Conservation (phyloP, 64 coral and sea anemone species). For the Stichodactyla helianthus region DNA sequence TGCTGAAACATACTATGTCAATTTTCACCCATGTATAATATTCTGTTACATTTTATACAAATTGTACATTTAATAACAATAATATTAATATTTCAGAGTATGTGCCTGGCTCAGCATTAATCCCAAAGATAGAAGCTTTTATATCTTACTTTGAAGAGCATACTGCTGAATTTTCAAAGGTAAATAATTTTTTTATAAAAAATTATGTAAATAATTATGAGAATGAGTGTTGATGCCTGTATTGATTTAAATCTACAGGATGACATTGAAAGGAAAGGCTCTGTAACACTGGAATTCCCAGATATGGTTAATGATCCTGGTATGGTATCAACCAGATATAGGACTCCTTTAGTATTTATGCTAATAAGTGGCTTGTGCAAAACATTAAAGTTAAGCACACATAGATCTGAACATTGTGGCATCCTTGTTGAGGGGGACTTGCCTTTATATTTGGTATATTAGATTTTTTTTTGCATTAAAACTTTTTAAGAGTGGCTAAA, state of each 20-base stretch:
- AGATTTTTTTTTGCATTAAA: too few relatives aligned
- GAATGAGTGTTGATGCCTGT: background rate
- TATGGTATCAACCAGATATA: background rate
- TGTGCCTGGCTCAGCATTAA: constrained; percentile 33
- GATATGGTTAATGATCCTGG: constrained; percentile 39
- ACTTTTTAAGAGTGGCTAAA: too few relatives aligned
- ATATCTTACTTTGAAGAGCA: constrained; percentile 45
- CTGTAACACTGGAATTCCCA: constrained; percentile 37
- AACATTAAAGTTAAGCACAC: too few relatives aligned
- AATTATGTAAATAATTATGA: too few relatives aligned
- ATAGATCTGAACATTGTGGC: too few relatives aligned
- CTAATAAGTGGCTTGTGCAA: too few relatives aligned
- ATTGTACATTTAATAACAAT: background rate
- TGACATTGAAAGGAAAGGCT: constrained; percentile 51
- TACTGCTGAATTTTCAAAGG: constrained; percentile 35
- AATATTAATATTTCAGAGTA: constrained; percentile 9
- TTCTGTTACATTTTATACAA: background rate
- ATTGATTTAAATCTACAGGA: constrained; percentile 18
- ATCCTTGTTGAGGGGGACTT: too few relatives aligned
- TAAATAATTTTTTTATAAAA: background rate
- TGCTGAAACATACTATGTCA: too few relatives aligned
- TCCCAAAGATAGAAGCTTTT: constrained; percentile 35
- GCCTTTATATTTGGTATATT: too few relatives aligned
- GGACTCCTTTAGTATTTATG: background rate
- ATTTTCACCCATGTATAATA: too few relatives aligned